Evolutionary conservation across 1,140 invertebrate genomes (phyloP).

Genomic region (Homarus americanus): DNA sequence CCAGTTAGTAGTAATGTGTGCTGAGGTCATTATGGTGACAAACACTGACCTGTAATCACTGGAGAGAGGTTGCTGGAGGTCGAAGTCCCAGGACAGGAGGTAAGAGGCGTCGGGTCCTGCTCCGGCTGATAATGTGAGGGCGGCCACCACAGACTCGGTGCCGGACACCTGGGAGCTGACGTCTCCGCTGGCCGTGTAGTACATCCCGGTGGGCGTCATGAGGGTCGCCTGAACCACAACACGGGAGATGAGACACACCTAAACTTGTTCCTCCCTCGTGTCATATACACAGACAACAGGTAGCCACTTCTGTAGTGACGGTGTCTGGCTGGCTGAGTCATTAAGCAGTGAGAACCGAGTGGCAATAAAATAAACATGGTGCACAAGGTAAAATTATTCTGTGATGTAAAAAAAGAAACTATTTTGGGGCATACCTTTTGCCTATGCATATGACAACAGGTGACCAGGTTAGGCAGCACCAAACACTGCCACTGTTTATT

Average conservation of each 20-base stretch:
- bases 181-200: slow-evolving; percentile 24
- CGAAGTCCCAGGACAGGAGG: slow-evolving; percentile 37
- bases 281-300: no score
- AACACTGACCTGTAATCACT: neutral
- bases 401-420: neutral
- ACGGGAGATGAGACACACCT: no score
- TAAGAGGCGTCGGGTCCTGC: slow-evolving; percentile 17
- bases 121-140: slow-evolving; percentile 21
- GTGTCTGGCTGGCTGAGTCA: neutral
- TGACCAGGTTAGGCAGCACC: no score
- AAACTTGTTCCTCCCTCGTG: no score
- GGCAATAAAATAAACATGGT: neutral
- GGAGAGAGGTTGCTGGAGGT: neutral
- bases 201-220: slow-evolving; percentile 10
- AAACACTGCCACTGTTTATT: no score
- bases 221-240: slow-evolving; percentile 39
- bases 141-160: slow-evolving; percentile 4
- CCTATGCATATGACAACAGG: no score
- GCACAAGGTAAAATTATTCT: neutral
- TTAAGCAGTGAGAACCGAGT: neutral
- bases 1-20: no score
- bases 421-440: no score
- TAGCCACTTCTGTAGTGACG: no score
- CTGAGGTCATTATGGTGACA: no score
- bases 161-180: slow-evolving; percentile 6